Conservation (phyloP, 2,888 invertebrate species). For the Aelia acuminata region DNA sequence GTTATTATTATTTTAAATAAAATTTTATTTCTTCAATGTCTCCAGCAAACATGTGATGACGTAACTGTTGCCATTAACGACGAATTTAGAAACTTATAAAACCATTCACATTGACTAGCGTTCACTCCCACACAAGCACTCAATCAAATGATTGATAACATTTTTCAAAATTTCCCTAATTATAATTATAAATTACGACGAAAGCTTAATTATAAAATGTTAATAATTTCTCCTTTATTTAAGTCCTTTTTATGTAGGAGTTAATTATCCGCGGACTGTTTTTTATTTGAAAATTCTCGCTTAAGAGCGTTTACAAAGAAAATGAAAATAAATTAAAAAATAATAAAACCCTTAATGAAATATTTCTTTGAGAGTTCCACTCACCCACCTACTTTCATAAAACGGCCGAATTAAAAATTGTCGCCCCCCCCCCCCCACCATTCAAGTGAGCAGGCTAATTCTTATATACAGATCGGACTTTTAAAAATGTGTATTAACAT, state of each 20-base stretch:
- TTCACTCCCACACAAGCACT: no score
- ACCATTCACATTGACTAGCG: no score
- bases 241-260: neutral
- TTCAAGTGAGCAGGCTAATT: neutral
- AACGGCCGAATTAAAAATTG: neutral
- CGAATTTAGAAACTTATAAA: no score
- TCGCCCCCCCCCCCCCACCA: neutral
- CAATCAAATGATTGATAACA: no score
- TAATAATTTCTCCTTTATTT: neutral
- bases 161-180: no score
- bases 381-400: neutral
- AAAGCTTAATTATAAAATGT: no score
- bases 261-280: neutral
- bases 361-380: neutral
- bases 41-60: no score
- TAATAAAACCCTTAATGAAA: slow-evolving; percentile 21
- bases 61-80: no score
- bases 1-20: no score
- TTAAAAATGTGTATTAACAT: no score
- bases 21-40: no score
- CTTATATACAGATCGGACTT: neutral
- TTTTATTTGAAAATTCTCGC: neutral
- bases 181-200: no score
- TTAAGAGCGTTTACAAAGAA: neutral
- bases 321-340: slow-evolving; percentile 10